A percentile compares a stretch with the other conserved stretches of the same genome.
Conservation (phyloP, 2,888 invertebrate species). For the Drosophila cracens region DNA sequence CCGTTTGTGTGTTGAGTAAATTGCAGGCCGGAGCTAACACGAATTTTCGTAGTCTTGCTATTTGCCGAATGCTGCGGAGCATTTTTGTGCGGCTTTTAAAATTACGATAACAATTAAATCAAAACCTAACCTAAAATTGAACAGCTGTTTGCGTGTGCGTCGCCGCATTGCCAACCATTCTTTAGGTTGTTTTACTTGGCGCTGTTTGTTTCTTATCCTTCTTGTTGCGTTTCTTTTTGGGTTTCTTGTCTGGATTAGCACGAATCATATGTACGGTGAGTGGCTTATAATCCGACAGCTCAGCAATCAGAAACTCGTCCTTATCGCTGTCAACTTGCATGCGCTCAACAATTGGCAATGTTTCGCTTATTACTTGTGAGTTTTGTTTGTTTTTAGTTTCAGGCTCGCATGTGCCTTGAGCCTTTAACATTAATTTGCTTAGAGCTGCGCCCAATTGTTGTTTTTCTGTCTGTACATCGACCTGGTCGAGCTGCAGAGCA, state of each 20-base stretch:
- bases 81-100: slow-evolving; percentile 54
- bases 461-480: slow-evolving; percentile 35
- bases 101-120: slow-evolving; percentile 53
- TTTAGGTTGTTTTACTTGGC: slow-evolving; percentile 27
- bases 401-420: neutral
- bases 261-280: slow-evolving; percentile 69
- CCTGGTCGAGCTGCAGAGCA: slow-evolving; percentile 15
- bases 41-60: slow-evolving; percentile 34
- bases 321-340: slow-evolving; percentile 49
- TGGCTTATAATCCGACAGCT: slow-evolving; percentile 56
- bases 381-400: neutral
- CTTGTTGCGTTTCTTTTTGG: slow-evolving; percentile 68
- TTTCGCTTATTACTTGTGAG: neutral
- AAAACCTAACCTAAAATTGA: slow-evolving; percentile 59
- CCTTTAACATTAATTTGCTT: slow-evolving; percentile 53
- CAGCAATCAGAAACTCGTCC: slow-evolving; percentile 67
- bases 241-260: slow-evolving; percentile 76
- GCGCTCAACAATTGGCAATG: neutral
- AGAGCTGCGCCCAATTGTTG: slow-evolving; percentile 54
- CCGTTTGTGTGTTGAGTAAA: slow-evolving; percentile 13
- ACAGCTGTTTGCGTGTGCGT: slow-evolving; percentile 55
- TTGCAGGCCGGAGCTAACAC: slow-evolving; percentile 7
- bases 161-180: slow-evolving; percentile 54
- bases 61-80: slow-evolving; percentile 49
- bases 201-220: slow-evolving; percentile 35